A percentile compares a stretch with the other conserved stretches of the same genome.
Evolutionary conservation across 2,888 invertebrate species (phyloP).

Genomic region (Calliphora vomitoria): DNA sequence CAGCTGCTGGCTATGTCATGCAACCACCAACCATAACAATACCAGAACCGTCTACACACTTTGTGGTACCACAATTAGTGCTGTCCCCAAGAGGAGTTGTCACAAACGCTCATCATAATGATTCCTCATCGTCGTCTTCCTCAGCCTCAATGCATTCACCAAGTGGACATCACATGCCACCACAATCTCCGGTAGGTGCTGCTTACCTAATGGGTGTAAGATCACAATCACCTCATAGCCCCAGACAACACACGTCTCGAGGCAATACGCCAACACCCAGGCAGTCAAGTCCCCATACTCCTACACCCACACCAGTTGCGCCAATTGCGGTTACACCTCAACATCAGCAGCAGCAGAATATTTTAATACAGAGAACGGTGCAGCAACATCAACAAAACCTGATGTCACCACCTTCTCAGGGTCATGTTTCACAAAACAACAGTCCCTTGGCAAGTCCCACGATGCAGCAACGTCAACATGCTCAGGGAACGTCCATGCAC

Average conservation of each 20-base stretch:
- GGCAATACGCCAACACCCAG: constrained; percentile 77
- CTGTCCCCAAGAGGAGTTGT: constrained; percentile 82
- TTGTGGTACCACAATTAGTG: constrained; percentile 81
- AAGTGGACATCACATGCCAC: constrained; percentile 70
- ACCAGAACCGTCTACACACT: constrained; percentile 85
- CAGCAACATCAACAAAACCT: constrained; percentile 72
- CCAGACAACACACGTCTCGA: constrained; percentile 78
- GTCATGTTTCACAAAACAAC: constrained; percentile 40
- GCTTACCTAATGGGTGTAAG: constrained; percentile 79
- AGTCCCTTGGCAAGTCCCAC: constrained; percentile 65
- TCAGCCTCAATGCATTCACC: constrained; percentile 71
- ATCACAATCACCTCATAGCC: constrained; percentile 83
- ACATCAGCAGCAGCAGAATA: constrained; percentile 63
- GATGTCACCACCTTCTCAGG: constrained; percentile 74
- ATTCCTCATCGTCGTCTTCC: constrained; percentile 35
- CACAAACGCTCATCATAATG: constrained; percentile 81
- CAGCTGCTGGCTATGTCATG: constrained; percentile 84
- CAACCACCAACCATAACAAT: constrained; percentile 89
- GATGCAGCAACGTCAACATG: constrained; percentile 75
- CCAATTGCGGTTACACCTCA: constrained; percentile 64
- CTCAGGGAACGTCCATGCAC: constrained; percentile 79
- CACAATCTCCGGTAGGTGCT: constrained; percentile 74
- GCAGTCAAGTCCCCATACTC: constrained; percentile 76
- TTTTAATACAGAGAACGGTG: constrained; percentile 48
- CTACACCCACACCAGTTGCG: constrained; percentile 66